These are phyloP conservation scores for Galemys pyrenaicus DNA, from an alignment of 2,113 vertebrate genomes.

Conservation along the genomic window DNA sequence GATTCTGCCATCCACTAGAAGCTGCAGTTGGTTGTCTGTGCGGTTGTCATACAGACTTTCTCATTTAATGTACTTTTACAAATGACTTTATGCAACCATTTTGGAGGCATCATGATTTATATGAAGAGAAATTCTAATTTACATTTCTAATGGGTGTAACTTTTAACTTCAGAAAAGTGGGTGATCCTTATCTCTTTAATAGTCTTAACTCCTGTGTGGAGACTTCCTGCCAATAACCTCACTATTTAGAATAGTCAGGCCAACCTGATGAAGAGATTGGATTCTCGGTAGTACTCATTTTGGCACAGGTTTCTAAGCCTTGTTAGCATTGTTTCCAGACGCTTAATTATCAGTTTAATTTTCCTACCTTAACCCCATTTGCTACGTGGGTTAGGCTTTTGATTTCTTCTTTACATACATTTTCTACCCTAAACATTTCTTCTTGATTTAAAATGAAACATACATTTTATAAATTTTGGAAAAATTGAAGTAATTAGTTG, in stretches of 20 bases:
- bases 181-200: background rate
- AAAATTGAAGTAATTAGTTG: constrained; percentile 45
- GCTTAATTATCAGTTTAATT: constrained; percentile 29
- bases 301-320: background rate
- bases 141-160: background rate
- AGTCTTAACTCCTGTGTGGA: background rate
- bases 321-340: background rate
- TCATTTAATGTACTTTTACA: constrained; percentile 35
- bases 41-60: background rate
- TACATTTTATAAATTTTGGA: constrained; percentile 51
- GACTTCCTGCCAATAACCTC: background rate
- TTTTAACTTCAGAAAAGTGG: constrained; percentile 9
- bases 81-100: background rate
- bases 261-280: background rate
- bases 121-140: background rate
- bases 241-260: background rate
- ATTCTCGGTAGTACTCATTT: background rate
- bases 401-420: constrained; percentile 27
- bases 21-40: background rate
- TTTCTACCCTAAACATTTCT: constrained; percentile 22
- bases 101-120: constrained; percentile 20
- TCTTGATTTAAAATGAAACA: constrained; percentile 33
- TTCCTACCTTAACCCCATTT: background rate
- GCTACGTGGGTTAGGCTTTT: background rate
- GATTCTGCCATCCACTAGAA: background rate